Conservation (phyloP, 2,888 invertebrate genomes). For the Cryptus viduatorius region DNA sequence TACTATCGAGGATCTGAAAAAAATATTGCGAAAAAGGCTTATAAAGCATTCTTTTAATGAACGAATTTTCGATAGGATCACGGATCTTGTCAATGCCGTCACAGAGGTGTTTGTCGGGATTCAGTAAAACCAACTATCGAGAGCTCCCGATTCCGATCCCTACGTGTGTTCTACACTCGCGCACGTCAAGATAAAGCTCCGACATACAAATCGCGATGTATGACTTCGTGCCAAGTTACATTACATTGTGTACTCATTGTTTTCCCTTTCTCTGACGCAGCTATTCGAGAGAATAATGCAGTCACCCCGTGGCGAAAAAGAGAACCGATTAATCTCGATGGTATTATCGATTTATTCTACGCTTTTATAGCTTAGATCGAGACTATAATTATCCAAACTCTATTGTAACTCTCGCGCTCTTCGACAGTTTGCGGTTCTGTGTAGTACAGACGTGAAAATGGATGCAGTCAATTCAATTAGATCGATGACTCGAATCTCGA, state of each 20-base stretch:
- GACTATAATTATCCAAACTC: conserved; percentile 20
- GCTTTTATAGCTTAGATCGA: background rate
- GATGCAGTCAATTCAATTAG: conserved; percentile 3
- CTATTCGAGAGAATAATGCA: conserved; percentile 23
- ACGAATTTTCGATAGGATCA: conserved; percentile 39
- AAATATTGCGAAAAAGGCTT: conserved; percentile 28
- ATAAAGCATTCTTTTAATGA: conserved; percentile 36
- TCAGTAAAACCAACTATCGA: conserved; percentile 16
- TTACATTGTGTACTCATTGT: conserved; percentile 20
- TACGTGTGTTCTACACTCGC: conserved; percentile 22
- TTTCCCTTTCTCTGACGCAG: conserved; percentile 26
- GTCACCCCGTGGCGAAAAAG: background rate
- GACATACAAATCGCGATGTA: conserved; percentile 6
- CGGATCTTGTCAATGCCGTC: conserved; percentile 36
- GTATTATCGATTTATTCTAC: conserved; percentile 15
- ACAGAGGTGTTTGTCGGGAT: conserved; percentile 22
- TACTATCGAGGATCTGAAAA: conserved; percentile 75
- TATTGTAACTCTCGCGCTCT: conserved; percentile 23
- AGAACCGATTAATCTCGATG: conserved; percentile 28
- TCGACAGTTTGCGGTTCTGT: background rate
- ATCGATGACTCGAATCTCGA: background rate
- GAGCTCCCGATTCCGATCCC: conserved; percentile 38
- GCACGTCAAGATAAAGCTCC: conserved; percentile 22
- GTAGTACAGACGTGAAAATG: background rate
- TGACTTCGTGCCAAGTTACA: conserved; percentile 32